Conservation (phyloP, 2,888 invertebrate species). For the Sicus ferrugineus region DNA sequence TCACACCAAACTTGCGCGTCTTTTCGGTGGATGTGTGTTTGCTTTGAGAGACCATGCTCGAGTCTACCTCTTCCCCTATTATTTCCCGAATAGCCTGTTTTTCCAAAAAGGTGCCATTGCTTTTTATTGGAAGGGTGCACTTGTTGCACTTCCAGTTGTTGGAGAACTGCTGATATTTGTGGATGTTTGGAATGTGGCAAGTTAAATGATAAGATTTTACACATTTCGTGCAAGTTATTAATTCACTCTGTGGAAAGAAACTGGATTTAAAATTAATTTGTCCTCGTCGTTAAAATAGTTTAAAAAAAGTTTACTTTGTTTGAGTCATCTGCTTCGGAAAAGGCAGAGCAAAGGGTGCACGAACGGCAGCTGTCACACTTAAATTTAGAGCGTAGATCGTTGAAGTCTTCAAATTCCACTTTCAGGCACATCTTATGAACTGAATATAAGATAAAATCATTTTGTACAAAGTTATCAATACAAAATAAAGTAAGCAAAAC, state of each 20-base stretch:
- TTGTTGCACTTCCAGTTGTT: conserved; percentile 78
- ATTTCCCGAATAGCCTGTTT: conserved; percentile 45
- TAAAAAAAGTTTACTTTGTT: conserved; percentile 74
- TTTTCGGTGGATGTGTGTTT: too few relatives aligned
- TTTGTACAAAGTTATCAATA: too few relatives aligned
- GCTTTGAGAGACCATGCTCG: too few relatives aligned
- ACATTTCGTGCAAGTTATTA: conserved; percentile 83
- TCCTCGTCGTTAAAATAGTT: too few relatives aligned
- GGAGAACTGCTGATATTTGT: conserved; percentile 65
- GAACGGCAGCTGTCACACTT: conserved; percentile 91
- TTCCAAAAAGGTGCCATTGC: conserved; percentile 40
- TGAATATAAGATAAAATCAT: too few relatives aligned
- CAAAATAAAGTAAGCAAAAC: too few relatives aligned
- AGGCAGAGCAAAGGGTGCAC: conserved; percentile 67
- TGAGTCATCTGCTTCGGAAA: conserved; percentile 78
- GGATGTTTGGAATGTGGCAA: conserved; percentile 79
- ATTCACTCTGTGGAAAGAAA: conserved; percentile 31
- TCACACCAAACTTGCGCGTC: conserved; percentile 33
- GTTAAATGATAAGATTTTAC: conserved; percentile 84
- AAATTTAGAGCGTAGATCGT: conserved; percentile 68
- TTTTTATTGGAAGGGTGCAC: conserved; percentile 63
- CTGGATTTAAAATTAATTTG: background rate
- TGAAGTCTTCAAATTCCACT: conserved; percentile 50
- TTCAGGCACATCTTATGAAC: conserved; percentile 55
- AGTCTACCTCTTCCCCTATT: conserved; percentile 42